Evolutionary conservation across 2,797 vertebrate species (phyloP).

Genomic region (Pteronotus mesoamericanus): DNA sequence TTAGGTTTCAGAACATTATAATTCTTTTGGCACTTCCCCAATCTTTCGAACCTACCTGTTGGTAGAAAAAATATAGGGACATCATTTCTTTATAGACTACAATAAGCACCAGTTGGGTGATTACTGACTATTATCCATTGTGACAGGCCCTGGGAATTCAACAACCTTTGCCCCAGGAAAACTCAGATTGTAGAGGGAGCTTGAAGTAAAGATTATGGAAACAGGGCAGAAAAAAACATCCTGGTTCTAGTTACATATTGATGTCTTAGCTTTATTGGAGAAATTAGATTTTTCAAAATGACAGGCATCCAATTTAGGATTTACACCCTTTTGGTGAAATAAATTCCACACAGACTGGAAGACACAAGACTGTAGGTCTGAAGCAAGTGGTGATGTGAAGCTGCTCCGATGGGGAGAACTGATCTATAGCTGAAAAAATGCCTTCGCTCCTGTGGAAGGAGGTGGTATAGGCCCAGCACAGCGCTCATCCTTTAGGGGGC

Average conservation of each 20-base stretch:
- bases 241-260: background rate
- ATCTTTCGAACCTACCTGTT: constrained; percentile 25
- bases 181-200: background rate
- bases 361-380: background rate
- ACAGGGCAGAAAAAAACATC: background rate
- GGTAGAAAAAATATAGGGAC: background rate
- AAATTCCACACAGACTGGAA: background rate
- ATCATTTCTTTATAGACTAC: background rate
- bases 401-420: background rate
- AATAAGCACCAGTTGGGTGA: background rate
- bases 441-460: background rate
- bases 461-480: background rate
- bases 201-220: constrained; percentile 15
- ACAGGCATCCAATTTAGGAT: background rate
- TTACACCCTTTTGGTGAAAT: background rate
- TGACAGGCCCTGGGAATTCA: background rate
- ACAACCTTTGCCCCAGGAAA: background rate
- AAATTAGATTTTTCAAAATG: constrained; percentile 37
- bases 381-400: background rate
- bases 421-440: background rate
- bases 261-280: background rate
- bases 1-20: constrained; percentile 38
- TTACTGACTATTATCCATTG: background rate
- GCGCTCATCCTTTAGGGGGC: background rate
- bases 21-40: constrained; percentile 48